These are phyloP conservation scores for Notarius lentiginosus DNA, from an alignment of 2,113 vertebrate genomes.

Conservation along the genomic window DNA sequence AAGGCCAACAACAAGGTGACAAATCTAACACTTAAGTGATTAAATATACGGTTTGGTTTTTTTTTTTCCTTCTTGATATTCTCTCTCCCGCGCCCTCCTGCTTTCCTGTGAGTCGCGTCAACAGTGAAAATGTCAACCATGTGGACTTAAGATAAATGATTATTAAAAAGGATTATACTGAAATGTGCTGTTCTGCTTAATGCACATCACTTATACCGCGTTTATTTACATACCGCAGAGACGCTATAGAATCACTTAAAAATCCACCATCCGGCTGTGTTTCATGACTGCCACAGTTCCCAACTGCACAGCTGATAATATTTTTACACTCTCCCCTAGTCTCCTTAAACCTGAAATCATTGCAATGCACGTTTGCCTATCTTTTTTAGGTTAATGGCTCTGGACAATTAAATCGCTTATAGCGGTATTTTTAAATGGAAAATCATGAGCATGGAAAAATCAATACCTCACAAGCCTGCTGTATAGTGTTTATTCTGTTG, in stretches of 20 bases:
- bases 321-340: background rate
- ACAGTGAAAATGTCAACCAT: background rate
- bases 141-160: background rate
- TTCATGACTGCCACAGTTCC: background rate
- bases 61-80: background rate
- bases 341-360: background rate
- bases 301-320: background rate
- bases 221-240: background rate
- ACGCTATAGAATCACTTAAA: background rate
- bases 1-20: background rate
- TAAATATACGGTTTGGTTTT: background rate
- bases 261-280: background rate
- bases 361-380: background rate
- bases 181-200: background rate
- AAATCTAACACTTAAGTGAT: background rate
- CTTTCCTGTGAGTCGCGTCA: background rate
- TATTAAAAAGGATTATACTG: background rate
- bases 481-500: too few relatives aligned
- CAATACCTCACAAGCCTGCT: background rate
- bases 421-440: background rate
- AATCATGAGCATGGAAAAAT: background rate
- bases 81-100: background rate
- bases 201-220: background rate
- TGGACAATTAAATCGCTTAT: background rate
- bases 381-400: background rate